Base-by-base conservation (phyloP, 1,140 invertebrate genomes). In the Cyrtorhinus lividipennis region DNA sequence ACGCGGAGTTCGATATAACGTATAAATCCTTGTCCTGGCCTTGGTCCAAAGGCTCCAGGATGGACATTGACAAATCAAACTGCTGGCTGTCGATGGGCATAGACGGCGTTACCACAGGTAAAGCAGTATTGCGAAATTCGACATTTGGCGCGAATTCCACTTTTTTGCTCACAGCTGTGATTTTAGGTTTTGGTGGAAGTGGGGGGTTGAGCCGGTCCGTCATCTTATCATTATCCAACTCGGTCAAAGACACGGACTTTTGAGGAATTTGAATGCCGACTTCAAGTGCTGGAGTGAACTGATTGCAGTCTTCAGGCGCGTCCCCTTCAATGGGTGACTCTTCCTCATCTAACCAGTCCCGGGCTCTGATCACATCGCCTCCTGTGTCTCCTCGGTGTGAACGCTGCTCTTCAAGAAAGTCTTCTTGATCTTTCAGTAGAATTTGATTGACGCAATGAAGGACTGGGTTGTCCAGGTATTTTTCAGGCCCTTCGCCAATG, bases 381-480 rank as follows among this genome's bases (percentile, higher is more conserved):
- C 48, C 48, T 8, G 30, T 8, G 5, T 53, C 48, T 10, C 3
- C 20, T 5, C 10, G 12, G 5, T 30, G 18, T 22, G 59, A 56
- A 46, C 62, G 60, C 27, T 65, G 62, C 45, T 66, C 65, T 44
- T 68, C 67, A 25, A 66, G 13, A 23, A 66, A 67, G 45, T 78
- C 76, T 25, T 79, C 77, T 72, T 75, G 75, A 63, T 79, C 78
- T n/a, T 74, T 70, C 15, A 86, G 70, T 3, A 87, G 73, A 65
- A 87, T 87, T 72, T 86, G 84, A 75, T 86, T 87, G 25, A 87
- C 84, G 68, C 84, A 86, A 69, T 87, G 84, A 20, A 87, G 71
- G 1, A 87, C 84, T 1, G 84, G 85, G 73, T 86, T 86, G 67
- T 86, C 83, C 70, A 83, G 66, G 44, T 69, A 71, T 23, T 70